These are phyloP conservation scores for Oxycera nigricornis DNA, from an alignment of 2,888 invertebrate species.

Conservation along the genomic window DNA sequence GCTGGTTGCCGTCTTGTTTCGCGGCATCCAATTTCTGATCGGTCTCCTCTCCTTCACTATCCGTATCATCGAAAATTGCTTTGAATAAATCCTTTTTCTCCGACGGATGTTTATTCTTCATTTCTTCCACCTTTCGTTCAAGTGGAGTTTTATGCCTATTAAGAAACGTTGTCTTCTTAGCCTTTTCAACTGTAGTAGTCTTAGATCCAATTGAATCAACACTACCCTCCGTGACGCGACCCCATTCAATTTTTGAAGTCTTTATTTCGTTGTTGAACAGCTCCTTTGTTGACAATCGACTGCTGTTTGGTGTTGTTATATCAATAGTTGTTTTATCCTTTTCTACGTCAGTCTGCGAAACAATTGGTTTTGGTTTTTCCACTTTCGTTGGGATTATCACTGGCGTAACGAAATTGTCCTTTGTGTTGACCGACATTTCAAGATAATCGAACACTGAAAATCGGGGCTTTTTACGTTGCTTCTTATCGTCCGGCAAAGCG, in stretches of 20 bases:
- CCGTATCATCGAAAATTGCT: constrained; percentile 84
- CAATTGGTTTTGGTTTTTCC: constrained; percentile 46
- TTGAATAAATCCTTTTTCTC: constrained; percentile 83
- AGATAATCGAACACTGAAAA: constrained; percentile 81
- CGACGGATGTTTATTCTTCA: constrained; percentile 60
- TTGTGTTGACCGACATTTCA: constrained; percentile 67
- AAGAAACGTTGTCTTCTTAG: no score
- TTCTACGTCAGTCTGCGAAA: constrained; percentile 1
- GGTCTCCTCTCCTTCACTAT: constrained; percentile 72
- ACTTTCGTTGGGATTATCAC: constrained; percentile 58
- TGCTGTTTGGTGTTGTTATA: background rate
- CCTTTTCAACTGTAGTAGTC: background rate
- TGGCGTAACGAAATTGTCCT: constrained; percentile 64
- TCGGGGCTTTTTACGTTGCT: constrained; percentile 70
- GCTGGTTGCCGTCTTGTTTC: background rate
- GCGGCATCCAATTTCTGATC: constrained; percentile 53
- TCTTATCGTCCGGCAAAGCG: constrained; percentile 54
- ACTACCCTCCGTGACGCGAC: constrained; percentile 18
- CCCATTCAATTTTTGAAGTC: constrained; percentile 16
- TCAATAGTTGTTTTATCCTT: constrained; percentile 15
- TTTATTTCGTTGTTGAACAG: constrained; percentile 44
- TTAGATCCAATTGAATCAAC: constrained; percentile 30
- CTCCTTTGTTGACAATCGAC: constrained; percentile 12
- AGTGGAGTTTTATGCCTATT: constrained; percentile 52
- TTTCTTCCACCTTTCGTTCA: constrained; percentile 55